Evolutionary conservation across 2,888 invertebrate genomes (phyloP), one percentile per base, ranked within the genome.

Genomic region (Yponomeuta evonymella): DNA sequence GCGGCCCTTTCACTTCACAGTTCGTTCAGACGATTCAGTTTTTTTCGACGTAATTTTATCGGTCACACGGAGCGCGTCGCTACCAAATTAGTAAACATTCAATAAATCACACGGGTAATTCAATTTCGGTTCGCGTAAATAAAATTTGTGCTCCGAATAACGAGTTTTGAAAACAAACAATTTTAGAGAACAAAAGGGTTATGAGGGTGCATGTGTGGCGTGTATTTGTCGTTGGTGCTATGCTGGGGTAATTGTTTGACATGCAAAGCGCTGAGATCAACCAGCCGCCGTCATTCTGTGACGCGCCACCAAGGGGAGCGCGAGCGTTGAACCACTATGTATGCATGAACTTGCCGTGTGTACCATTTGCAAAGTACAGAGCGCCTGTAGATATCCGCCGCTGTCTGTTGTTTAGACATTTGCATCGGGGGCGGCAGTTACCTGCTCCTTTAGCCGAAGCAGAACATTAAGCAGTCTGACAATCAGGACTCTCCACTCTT

Each of bases 141-240:
- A 85, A 85, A 85, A 85, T 84, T 85, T 83, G 83, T 78, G 80
- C 81, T 78, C 77, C 80, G 85, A 85, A 86, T 87, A 87, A 87
- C 84, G 84, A 88, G 88, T 87, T 88, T 86, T 81, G 79, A 86
- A 88, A 89, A 87, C 86, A 89, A 89, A 88, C 84, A 88, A 81
- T 70, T 86, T 83, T 82, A 81, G 80, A 80, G 81, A 85, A 84
- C 85, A 84, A 86, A 84, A 82, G 84, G 85, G 70, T 63, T 83
- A 83, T 81, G 82, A 43, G 81, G 81, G 81, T 82, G 83, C 79
- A 81, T 83, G 83, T 83, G 83, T 80, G 81, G 15, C 5, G 80
- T 80, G 81, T 84, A 83, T 88, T 88, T 87, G 83, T 85, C 83
- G 80, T 78, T 81, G 80, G 73, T 73, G 58, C 72, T 75, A 81